A percentile compares a stretch with the other conserved stretches of the same genome.
phyloP scores from a whole-genome alignment of 2,888 invertebrate species.

The Perdita meconis region DNA sequence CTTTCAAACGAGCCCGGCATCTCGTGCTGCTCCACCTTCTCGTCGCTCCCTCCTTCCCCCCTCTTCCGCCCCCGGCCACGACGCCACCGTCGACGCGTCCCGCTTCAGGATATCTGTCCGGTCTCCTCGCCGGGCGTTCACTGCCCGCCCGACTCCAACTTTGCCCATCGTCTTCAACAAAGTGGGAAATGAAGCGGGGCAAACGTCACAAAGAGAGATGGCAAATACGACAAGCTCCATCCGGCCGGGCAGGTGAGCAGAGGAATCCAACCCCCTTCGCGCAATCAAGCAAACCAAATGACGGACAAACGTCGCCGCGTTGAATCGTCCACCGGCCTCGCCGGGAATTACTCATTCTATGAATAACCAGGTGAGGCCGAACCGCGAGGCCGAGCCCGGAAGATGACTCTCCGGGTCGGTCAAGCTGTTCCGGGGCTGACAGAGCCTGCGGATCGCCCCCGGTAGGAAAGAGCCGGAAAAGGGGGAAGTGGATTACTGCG shows the following conservation, averaged over 20 bases:
- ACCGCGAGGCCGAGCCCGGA: slow-evolving; percentile 35
- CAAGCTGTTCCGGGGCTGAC: slow-evolving; percentile 5
- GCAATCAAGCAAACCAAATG: slow-evolving; percentile 72
- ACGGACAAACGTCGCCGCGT: slow-evolving; percentile 69
- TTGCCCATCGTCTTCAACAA: slow-evolving; percentile 65
- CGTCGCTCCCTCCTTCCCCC: slow-evolving; percentile 16
- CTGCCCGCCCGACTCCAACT: no score
- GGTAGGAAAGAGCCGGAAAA: slow-evolving; percentile 9
- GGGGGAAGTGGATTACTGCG: slow-evolving; percentile 39
- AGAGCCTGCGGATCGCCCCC: background rate
- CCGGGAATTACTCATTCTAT: slow-evolving; percentile 76
- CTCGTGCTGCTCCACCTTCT: slow-evolving; percentile 21
- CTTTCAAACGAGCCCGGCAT: slow-evolving; percentile 73
- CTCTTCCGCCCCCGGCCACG: slow-evolving; percentile 12
- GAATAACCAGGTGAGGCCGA: slow-evolving; percentile 74
- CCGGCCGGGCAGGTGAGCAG: slow-evolving; percentile 68
- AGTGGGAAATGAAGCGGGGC: slow-evolving; percentile 74
- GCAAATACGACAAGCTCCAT: slow-evolving; percentile 81
- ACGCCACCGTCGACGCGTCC: background rate
- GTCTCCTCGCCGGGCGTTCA: slow-evolving; percentile 34
- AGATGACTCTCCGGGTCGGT: slow-evolving; percentile 44
- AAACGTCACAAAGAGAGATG: slow-evolving; percentile 79
- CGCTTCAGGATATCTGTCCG: background rate
- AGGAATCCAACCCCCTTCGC: slow-evolving; percentile 39
- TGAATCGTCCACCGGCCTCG: slow-evolving; percentile 59